Base-by-base conservation (phyloP, 2,888 invertebrate genomes). In the Hydropsyche betteni region DNA sequence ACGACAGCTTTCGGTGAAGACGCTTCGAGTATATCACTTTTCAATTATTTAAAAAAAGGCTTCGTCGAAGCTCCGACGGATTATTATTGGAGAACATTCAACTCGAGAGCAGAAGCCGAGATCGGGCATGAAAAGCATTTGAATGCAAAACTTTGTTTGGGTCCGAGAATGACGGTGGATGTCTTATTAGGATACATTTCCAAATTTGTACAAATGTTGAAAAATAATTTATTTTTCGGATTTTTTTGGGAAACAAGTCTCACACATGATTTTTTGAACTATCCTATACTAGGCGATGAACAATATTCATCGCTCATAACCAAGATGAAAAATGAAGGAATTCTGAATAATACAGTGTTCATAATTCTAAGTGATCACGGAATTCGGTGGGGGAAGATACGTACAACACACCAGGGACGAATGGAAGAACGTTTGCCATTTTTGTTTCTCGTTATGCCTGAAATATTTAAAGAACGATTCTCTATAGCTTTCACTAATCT, bases 341-440 rank as follows among this genome's bases (percentile, higher is more conserved):
- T 89, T 74, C 84, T 94, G 74, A 89, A 93, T 72, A 88, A 90
- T 36, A 94, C 94, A 0, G 87, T 91, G 61, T 81, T 93, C 12
- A 86, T 96, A 72, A 83, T 95, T 8, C 87, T 96, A 86, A 96
- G 96, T 83, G 97, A 97, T 82, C 97, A 97, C 82, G 97, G 97
- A 0, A 91, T 96, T 76, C 87, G 97, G 77, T 96, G 94, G 92
- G 97, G 96, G 2, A 88, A 88, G 6, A 95, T 96, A 80, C 88
- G 96, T 8, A 87, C 89, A 80, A 96, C 96, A 0, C 94, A 93
- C 83, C 94, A 96, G 84, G 95, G 95, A 1, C 88, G 92, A 82
- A 88, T 97, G 82, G 97, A 98, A 84, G 97, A 96, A 83, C 90
- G 96, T 68, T 87, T 96, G 75, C 97, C 98, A 0, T 91, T 96